Evolutionary conservation across 2,888 invertebrate genomes (phyloP).

Genomic region (Ophion slaviceki): DNA sequence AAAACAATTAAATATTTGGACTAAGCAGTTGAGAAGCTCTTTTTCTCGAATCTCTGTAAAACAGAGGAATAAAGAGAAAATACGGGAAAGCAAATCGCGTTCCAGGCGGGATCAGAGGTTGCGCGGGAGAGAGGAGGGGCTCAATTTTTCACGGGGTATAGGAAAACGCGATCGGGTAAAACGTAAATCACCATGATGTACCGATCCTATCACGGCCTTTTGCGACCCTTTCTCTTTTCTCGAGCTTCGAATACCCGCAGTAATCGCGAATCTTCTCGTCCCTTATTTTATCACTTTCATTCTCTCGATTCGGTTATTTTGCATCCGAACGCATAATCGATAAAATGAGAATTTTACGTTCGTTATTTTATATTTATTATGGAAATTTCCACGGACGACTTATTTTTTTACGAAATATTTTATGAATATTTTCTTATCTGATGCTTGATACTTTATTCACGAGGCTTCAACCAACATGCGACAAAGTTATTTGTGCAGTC

Average conservation of each 20-base stretch:
- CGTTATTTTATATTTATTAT: constrained; percentile 1
- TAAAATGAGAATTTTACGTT: constrained; percentile 5
- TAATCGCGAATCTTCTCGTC: constrained; percentile 51
- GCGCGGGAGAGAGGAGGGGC: constrained; percentile 36
- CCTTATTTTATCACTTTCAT: constrained; percentile 23
- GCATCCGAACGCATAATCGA: background rate
- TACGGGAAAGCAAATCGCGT: constrained; percentile 35
- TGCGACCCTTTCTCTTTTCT: constrained; percentile 48
- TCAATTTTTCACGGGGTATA: constrained; percentile 65
- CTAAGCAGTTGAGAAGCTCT: no score
- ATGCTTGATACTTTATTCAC: background rate
- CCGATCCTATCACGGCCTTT: constrained; percentile 64
- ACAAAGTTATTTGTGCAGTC: no score
- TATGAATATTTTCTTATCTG: background rate
- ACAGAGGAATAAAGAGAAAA: constrained; percentile 12
- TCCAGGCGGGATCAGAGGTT: constrained; percentile 38
- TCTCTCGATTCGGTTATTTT: constrained; percentile 18
- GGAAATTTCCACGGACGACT: constrained; percentile 6
- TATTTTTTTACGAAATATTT: background rate
- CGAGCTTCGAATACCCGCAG: constrained; percentile 45
- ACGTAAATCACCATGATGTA: constrained; percentile 68
- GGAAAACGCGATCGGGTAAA: constrained; percentile 62
- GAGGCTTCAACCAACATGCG: no score
- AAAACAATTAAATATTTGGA: no score
- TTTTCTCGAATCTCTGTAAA: background rate